These are phyloP conservation scores for Apotomis turbidana DNA, from an alignment of 2,888 invertebrate species.

Conservation along the genomic window DNA sequence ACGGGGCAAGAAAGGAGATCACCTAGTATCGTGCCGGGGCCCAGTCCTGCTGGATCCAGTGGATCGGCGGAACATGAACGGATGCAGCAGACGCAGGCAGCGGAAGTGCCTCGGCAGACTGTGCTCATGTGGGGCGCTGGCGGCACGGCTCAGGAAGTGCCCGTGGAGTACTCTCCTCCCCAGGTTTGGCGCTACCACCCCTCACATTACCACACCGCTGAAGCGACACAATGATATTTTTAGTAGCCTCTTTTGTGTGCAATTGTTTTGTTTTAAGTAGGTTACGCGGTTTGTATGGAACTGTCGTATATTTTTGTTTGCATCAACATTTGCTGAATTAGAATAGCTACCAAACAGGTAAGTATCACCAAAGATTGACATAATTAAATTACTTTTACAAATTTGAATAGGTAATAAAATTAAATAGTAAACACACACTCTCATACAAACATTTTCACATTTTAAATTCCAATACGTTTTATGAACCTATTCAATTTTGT, in stretches of 20 bases:
- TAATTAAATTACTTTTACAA: not conserved
- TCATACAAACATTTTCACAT: not conserved
- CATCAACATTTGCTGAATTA: not conserved
- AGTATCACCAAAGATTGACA: not conserved
- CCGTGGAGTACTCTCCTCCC: slow-evolving; percentile 78
- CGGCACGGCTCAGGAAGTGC: slow-evolving; percentile 73
- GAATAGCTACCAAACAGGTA: not conserved
- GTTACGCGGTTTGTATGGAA: slow-evolving; percentile 32
- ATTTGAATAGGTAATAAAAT: too few relatives aligned
- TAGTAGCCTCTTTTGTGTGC: slow-evolving; percentile 60
- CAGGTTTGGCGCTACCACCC: slow-evolving; percentile 82
- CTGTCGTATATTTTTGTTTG: slow-evolving; percentile 14
- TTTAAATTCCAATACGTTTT: too few relatives aligned
- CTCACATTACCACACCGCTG: slow-evolving; percentile 80
- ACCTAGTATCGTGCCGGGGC: slow-evolving; percentile 83
- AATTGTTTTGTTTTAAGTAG: slow-evolving; percentile 49
- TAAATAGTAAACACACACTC: too few relatives aligned
- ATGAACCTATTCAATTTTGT: too few relatives aligned
- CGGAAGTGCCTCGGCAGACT: slow-evolving; percentile 91
- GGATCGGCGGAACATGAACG: slow-evolving; percentile 74
- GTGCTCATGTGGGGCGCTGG: slow-evolving; percentile 96
- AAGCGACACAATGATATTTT: slow-evolving; percentile 75
- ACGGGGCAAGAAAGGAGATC: slow-evolving; percentile 86
- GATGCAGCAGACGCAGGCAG: slow-evolving; percentile 69
- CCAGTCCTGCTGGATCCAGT: slow-evolving; percentile 75